Base-by-base conservation (phyloP, 2,888 invertebrate genomes). In the Campoletis raptor region DNA sequence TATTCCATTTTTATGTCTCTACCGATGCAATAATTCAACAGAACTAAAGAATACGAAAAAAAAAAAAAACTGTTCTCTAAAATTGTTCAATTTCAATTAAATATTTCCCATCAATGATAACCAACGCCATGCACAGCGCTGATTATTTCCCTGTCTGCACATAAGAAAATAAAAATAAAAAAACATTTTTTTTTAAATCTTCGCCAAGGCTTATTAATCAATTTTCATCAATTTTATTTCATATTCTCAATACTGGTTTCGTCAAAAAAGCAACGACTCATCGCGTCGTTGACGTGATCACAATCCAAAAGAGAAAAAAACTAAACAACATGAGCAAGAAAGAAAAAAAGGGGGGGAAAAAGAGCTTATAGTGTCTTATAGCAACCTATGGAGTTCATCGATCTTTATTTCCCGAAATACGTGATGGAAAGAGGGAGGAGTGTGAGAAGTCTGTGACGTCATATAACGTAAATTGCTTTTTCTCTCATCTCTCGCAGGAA, bases 381-480 rank as follows among this genome's bases (percentile, higher is more conserved):
- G 61, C 61, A 30, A 30, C 30, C 70, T 48, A 45, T 30, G 61
- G 61, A 61, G 45, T 76, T 40, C 61, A 57, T 40, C 78, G 52
- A 78, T 78, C 78, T 78, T 78, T 78, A 67, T 67, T 54, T 45
- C 54, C 69, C 52, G 52, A 69, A 69, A 78, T 40, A 78, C 69
- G 40, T 54, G 67, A 24, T 40, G 54, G 24, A 61, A 30, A 10
- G 57, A 10, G 57, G 57, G 24, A 24, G 57, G 57, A 24, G 30
- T 30, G 30, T 30, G 30, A 12, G 48, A 7, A 15, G 37, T 42
- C 30, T 42, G 40, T 52, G 45, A 36, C 18, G 40, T 66, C 45
- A 70, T 52, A 80, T 45, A 80, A 61, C 57, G 80, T 48, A 80
- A 80, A 80, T 80, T 80, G 80, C 80, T 72, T 42, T 54, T 78